phyloP scores from a whole-genome alignment of 2,113 vertebrate species.

The Pteronura brasiliensis region DNA sequence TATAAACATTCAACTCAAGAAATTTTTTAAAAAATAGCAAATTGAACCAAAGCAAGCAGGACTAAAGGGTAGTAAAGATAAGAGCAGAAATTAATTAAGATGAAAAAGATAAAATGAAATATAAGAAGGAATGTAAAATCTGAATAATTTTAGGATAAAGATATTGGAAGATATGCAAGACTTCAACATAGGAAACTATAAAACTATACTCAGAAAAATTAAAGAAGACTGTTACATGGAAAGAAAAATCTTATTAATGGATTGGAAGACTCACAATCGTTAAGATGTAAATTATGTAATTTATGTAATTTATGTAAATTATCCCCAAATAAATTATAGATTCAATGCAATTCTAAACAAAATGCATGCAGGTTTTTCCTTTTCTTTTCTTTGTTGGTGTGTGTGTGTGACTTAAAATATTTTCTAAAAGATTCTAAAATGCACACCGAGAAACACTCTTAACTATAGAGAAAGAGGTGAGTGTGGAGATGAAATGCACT shows the following conservation, averaged over 20 bases:
- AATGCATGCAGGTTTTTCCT: background rate
- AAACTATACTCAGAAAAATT: background rate
- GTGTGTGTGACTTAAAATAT: background rate
- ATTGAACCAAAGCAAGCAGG: background rate
- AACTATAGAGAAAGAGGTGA: background rate
- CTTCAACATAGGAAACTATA: background rate
- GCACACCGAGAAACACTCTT: background rate
- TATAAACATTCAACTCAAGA: background rate
- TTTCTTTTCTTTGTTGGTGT: background rate
- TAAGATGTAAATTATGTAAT: background rate
- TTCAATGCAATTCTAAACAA: background rate
- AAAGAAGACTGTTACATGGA: background rate
- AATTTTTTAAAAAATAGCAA: background rate
- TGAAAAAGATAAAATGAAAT: background rate
- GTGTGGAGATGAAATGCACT: background rate
- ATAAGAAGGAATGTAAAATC: background rate
- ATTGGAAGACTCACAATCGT: background rate
- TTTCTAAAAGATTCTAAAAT: background rate
- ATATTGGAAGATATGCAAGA: background rate
- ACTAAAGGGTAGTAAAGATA: background rate
- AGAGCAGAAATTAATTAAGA: background rate
- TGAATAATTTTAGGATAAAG: background rate
- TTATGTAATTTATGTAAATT: background rate
- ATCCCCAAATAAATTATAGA: background rate
- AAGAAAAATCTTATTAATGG: background rate